Evolutionary conservation across 1,140 invertebrate species (phyloP).

Genomic region (Papilio aristodemus): DNA sequence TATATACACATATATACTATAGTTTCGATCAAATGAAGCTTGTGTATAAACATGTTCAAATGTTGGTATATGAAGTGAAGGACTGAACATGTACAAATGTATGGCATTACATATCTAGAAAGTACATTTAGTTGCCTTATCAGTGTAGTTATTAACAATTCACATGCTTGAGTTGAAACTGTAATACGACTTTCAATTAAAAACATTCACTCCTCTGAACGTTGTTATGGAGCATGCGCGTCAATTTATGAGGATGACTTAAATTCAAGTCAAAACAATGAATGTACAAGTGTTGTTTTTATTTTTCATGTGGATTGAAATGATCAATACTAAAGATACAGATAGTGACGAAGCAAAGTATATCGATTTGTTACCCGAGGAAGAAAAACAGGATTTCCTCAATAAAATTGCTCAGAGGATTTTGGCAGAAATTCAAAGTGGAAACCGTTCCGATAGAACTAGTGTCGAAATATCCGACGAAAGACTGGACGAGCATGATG

Average conservation of each 20-base stretch:
- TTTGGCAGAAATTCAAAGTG: slow-evolving; percentile 51
- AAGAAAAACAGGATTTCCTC: slow-evolving; percentile 61
- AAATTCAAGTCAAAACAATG: slow-evolving; percentile 42
- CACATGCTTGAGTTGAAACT: slow-evolving; percentile 27
- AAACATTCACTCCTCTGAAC: background rate
- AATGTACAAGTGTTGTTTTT: slow-evolving; percentile 41
- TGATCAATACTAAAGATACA: slow-evolving; percentile 34
- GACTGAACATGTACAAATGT: background rate
- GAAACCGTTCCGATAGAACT: slow-evolving; percentile 38
- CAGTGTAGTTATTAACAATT: slow-evolving; percentile 29
- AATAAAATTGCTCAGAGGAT: slow-evolving; percentile 60
- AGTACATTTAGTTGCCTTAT: slow-evolving; percentile 20
- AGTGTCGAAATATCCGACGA: slow-evolving; percentile 52
- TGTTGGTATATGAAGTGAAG: background rate
- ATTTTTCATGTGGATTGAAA: slow-evolving; percentile 39
- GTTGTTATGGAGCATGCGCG: background rate
- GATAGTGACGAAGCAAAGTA: slow-evolving; percentile 56
- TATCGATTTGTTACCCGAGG: slow-evolving; percentile 62
- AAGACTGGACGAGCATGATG: slow-evolving; percentile 52
- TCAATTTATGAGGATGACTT: slow-evolving; percentile 22
- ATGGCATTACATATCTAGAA: slow-evolving; percentile 19
- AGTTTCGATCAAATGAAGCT: no score
- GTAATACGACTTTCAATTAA: slow-evolving; percentile 26
- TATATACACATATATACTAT: no score
- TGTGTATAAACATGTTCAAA: background rate